Evolutionary conservation across 2,113 vertebrate genomes (phyloP), one percentile per base, ranked within the genome.

Genomic region (Aphyosemion australe): DNA sequence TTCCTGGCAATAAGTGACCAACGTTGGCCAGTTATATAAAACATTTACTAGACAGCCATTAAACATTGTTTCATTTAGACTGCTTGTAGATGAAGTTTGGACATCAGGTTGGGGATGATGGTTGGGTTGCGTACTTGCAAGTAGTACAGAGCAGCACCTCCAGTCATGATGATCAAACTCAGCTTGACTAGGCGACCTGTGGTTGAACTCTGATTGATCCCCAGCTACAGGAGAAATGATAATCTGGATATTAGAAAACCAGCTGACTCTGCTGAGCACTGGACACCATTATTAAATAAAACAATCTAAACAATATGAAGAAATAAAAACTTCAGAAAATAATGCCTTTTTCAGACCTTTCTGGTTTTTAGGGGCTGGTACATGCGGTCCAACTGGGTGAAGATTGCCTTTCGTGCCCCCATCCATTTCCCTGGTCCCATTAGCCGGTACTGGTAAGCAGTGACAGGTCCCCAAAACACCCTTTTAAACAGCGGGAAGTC

Each of bases 301-400:
- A n/a, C 1, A 16, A 15, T 2, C 12, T 2, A 41, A 4, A 41
- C 11, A 1, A 4, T 13, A 39, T 31, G 20, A 52, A 8, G 21
- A 10, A 31, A 13, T n/a, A 53, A 53, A n/a, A 19, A 8, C 6
- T 2, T 4, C 13, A 26, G 13, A 45, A 62, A 11, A 20, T 12
- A 10, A 6, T 12, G 3, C n/a, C 20, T 8, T 8, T 42, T 52
- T 43, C 16, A 42, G 6, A 64, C 49, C 49, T 64, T 39, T 53
- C 91, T 90, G 0, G 87, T 93, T 69, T 72, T 90, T 0, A 89
- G 88, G 13, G 90, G 78, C 61, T 80, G 83, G 57, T 87, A 54
- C 0, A 92, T 89, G 54, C 91, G 78, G 13, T 94, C 87, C 72
- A 93, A 94, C 64, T 94, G 93, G 16, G 92, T 94, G 67, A 94